Percentiles rank a stretch among this genome's conserved stretches.
Evolutionary conservation across 2,888 invertebrate species (phyloP).

Genomic region (Hemithea aestivaria): DNA sequence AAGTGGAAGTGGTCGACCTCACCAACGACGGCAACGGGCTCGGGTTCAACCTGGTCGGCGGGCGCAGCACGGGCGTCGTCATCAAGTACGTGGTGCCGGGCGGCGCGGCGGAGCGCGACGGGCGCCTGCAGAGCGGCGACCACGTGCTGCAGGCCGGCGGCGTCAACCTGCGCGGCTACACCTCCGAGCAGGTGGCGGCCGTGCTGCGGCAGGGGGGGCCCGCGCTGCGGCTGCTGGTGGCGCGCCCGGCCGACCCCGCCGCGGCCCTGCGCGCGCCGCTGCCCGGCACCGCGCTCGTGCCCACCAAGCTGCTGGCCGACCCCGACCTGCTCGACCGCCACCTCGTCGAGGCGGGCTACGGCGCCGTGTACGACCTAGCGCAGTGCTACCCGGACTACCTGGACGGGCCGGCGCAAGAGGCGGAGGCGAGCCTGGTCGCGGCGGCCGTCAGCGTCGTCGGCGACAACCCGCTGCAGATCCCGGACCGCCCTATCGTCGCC

Average conservation of each 20-base stretch:
- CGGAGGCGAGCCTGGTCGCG: conserved; percentile 51
- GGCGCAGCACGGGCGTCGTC: conserved; percentile 98
- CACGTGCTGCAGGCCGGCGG: conserved; percentile 98
- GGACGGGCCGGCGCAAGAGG: conserved; percentile 55
- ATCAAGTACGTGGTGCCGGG: conserved; percentile 98
- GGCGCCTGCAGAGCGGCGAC: conserved; percentile 96
- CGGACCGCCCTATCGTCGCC: conserved; percentile 55
- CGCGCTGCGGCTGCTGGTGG: conserved; percentile 94
- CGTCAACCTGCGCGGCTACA: conserved; percentile 96
- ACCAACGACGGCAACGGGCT: conserved; percentile 98
- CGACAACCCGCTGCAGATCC: conserved; percentile 64
- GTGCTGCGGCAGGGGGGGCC: conserved; percentile 87
- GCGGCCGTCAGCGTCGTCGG: conserved; percentile 69
- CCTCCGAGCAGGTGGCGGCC: conserved; percentile 92
- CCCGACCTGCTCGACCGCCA: conserved; percentile 93
- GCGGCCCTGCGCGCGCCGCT: conserved; percentile 86
- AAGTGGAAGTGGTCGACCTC: conserved; percentile 99
- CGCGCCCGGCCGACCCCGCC: conserved; percentile 93
- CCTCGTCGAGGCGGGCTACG: conserved; percentile 87
- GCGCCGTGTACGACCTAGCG: conserved; percentile 76
- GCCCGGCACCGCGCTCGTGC: conserved; percentile 93
- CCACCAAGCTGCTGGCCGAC: conserved; percentile 94
- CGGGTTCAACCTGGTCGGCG: conserved; percentile 99
- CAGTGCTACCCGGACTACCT: conserved; percentile 64
- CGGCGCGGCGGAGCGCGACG: conserved; percentile 97